Percentiles rank a stretch among this genome's conserved stretches.
Conservation (phyloP, 2,888 invertebrate genomes). For the Drosophila emarginata region DNA sequence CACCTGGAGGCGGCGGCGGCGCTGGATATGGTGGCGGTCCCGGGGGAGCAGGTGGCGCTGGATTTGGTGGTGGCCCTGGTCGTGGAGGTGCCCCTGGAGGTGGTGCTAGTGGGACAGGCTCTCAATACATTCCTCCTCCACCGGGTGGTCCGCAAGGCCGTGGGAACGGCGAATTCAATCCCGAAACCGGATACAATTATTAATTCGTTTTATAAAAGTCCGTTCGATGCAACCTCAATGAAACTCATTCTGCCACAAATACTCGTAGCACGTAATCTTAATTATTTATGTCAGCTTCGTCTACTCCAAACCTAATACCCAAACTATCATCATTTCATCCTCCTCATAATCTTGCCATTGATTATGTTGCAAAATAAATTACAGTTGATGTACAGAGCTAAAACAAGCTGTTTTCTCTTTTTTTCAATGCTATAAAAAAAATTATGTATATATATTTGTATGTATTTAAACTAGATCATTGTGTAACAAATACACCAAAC, state of each 20-base stretch:
- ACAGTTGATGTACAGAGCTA: not conserved
- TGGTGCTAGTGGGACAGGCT: conserved; percentile 66
- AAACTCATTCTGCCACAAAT: conserved; percentile 69
- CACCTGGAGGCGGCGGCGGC: conserved; percentile 18
- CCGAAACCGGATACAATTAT: conserved; percentile 83
- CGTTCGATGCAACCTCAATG: conserved; percentile 48
- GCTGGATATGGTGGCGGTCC: conserved; percentile 23
- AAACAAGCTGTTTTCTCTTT: too few species aligned
- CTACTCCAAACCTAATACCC: not conserved
- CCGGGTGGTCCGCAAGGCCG: conserved; percentile 63
- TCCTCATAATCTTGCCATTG: not conserved
- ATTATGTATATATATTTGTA: too few species aligned
- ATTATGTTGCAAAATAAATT: not conserved
- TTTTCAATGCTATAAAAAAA: too few species aligned
- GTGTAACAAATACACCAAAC: too few species aligned
- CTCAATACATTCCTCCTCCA: conserved; percentile 61
- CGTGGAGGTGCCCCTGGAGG: conserved; percentile 7
- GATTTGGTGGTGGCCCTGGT: conserved; percentile 28
- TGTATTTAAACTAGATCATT: too few species aligned
- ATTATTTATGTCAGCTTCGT: conserved; percentile 4
- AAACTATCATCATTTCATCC: not conserved
- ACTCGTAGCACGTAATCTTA: conserved; percentile 43
- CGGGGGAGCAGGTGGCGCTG: conserved; percentile 7
- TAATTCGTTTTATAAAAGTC: conserved; percentile 56
- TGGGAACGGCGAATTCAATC: conserved; percentile 82